phyloP scores from a whole-genome alignment of 2,797 vertebrate species.

The Brachymystax lenok region DNA sequence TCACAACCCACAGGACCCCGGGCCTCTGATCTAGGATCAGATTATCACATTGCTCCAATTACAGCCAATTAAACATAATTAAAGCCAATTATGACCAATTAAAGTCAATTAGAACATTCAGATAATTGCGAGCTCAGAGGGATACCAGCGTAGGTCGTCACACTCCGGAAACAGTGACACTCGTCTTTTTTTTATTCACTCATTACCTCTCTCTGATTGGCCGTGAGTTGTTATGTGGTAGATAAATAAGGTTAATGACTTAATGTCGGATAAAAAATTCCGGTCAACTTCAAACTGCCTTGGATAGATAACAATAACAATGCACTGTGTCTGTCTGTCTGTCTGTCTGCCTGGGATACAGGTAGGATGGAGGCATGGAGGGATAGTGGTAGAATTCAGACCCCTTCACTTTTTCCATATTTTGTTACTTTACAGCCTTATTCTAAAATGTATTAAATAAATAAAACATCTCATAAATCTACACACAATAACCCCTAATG shows the following conservation, averaged over 20 bases:
- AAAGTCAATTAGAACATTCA: slow-evolving; percentile 67
- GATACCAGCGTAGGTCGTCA: slow-evolving; percentile 64
- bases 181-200: slow-evolving; percentile 44
- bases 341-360: not conserved
- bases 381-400: no score
- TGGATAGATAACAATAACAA: slow-evolving; percentile 24
- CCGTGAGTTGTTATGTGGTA: slow-evolving; percentile 22
- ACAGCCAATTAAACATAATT: slow-evolving; percentile 74
- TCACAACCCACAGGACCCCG: slow-evolving; percentile 62
- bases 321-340: not conserved
- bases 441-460: no score
- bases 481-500: no score
- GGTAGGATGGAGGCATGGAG: no score
- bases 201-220: slow-evolving; percentile 43
- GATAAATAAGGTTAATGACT: slow-evolving; percentile 63
- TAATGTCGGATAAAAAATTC: slow-evolving; percentile 22
- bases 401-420: no score
- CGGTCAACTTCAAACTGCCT: slow-evolving; percentile 35
- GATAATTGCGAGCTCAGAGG: slow-evolving; percentile 69
- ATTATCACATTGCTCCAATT: slow-evolving; percentile 60
- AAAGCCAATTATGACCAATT: slow-evolving; percentile 72
- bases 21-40: slow-evolving; percentile 67
- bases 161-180: slow-evolving; percentile 54
- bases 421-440: no score
- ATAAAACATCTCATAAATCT: no score